Percentiles rank a stretch among this genome's conserved stretches.
Conservation (phyloP, 2,113 vertebrate genomes). For the Petrocephalus zakoni region DNA sequence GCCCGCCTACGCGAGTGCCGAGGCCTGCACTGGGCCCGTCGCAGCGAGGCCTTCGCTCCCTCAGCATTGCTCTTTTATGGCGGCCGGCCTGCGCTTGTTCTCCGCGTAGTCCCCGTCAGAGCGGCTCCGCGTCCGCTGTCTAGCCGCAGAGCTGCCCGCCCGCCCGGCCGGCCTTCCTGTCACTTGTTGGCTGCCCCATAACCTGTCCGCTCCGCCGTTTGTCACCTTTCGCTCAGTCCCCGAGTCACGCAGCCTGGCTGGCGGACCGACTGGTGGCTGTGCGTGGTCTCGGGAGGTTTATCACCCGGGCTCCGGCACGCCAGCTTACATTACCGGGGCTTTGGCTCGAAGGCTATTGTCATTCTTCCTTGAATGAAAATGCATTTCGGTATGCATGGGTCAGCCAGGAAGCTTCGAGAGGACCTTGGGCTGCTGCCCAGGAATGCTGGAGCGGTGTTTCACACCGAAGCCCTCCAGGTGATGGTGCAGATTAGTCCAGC, state of each 20-base stretch:
- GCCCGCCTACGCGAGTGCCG: slow-evolving; percentile 47
- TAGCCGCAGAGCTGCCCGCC: slow-evolving; percentile 32
- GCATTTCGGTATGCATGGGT: not conserved
- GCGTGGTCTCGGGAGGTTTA: not conserved
- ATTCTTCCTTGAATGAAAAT: not conserved
- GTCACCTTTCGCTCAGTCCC: not conserved
- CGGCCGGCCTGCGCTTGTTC: too few species aligned
- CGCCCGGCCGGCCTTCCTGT: too few species aligned
- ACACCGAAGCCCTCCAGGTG: not conserved
- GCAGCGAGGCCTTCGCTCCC: slow-evolving; percentile 15
- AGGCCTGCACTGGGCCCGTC: slow-evolving; percentile 32
- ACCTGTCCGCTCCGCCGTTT: not conserved
- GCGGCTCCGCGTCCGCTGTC: slow-evolving; percentile 21
- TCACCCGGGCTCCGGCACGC: not conserved
- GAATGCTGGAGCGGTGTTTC: not conserved
- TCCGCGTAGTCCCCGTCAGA: too few species aligned
- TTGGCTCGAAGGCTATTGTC: not conserved
- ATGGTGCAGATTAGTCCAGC: not conserved
- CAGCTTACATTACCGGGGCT: not conserved
- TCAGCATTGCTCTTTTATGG: slow-evolving; percentile 1
- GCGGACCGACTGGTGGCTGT: not conserved
- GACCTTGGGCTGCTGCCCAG: not conserved
- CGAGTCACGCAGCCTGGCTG: not conserved
- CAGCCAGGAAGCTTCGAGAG: not conserved
- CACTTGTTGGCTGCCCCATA: slow-evolving; percentile 13